Evolutionary conservation across 2,888 invertebrate genomes (phyloP).

Genomic region (Heliconius sara): DNA sequence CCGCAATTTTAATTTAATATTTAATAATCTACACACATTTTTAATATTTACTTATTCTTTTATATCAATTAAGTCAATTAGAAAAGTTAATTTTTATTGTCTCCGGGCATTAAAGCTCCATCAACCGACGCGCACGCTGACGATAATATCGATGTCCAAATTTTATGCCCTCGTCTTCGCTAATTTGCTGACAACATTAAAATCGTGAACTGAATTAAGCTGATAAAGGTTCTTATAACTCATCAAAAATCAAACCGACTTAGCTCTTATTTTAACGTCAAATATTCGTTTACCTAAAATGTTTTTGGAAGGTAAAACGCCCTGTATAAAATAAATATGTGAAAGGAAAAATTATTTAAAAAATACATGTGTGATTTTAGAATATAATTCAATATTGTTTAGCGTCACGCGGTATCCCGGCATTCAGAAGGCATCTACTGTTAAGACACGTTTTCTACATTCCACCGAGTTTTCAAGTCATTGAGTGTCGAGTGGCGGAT

Average conservation of each 20-base stretch:
- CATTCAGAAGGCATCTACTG: too few relatives aligned
- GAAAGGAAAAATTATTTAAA: background rate
- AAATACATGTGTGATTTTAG: background rate
- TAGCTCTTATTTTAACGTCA: conserved; percentile 7
- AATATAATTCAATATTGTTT: background rate
- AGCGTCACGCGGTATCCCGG: too few relatives aligned
- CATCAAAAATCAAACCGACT: conserved; percentile 28
- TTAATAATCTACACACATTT: background rate
- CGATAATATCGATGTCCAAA: conserved; percentile 19
- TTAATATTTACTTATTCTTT: background rate
- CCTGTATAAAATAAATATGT: background rate
- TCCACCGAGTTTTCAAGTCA: too few relatives aligned
- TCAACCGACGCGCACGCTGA: background rate
- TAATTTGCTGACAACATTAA: conserved; percentile 20
- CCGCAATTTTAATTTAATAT: too few relatives aligned
- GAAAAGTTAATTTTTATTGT: background rate
- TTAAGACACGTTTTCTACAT: too few relatives aligned
- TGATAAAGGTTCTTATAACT: conserved; percentile 28
- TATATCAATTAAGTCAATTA: background rate
- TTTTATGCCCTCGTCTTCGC: conserved; percentile 17
- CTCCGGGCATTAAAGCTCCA: background rate
- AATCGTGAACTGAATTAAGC: conserved; percentile 16
- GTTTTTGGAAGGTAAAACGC: background rate
- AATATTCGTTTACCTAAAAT: background rate
- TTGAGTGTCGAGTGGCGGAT: too few relatives aligned